Base-by-base conservation (phyloP, 1,140 invertebrate species). In the Cotesia chilonis region DNA sequence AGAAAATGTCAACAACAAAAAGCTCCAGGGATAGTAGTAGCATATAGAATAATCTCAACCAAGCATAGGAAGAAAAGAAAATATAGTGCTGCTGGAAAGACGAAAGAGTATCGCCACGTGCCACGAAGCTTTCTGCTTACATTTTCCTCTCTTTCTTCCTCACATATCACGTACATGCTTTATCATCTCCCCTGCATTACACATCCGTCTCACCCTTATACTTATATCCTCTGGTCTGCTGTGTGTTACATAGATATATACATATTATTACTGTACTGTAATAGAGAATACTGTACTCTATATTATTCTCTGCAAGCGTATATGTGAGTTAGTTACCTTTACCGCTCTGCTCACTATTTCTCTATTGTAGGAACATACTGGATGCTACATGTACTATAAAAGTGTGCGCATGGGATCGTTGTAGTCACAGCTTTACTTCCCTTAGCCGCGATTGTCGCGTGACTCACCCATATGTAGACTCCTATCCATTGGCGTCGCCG, bases 281-380 rank as follows among this genome's bases (percentile, higher is more conserved):
- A 47, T 6, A 47, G 10, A 47, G 41, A 47, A 7, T 47, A 47
- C 41, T 28, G 41, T 47, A 55, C n/a, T 7, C 54, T 55, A 55
- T 55, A 10, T 12, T 55, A 10, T 14, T 14, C 54, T 17, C 54
- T 55, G 47, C 4, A 3, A 47, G 59, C 5, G 20, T 9, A 35
- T 76, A 77, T 78, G 73, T 74, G 79, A 83, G 80, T 83, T 82
- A 83, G 80, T 83, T 82, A 83, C 82, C 81, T 84, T 83, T 83
- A 80, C 79, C 77, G 79, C 79, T 28, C 28, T 28, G 74, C 82
- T 83, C 83, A 79, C 81, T 78, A 81, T 81, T 47, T 82, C 78
- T 76, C 81, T 77, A 83, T 82, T 83, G 80, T 84, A 77, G 74
- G n/a, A 77, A 20, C 9, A 41, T 9, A 41, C 38, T 41, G 38